Evolutionary conservation across 2,113 vertebrate species (phyloP), one percentile per base, ranked within the genome.

Genomic region (Chamaetylas fuelleborni): DNA sequence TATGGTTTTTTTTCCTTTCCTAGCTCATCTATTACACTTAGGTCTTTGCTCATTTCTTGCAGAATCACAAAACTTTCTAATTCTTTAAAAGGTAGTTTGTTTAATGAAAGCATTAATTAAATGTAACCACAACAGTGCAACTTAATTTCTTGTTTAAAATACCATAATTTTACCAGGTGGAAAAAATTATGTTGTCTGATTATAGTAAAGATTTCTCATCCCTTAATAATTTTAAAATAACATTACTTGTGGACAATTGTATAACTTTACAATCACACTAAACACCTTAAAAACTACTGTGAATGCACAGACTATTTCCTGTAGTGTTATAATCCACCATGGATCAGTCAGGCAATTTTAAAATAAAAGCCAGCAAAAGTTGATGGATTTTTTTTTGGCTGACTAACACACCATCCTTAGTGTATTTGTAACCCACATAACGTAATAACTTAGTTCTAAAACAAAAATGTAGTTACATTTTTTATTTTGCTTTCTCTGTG

Each of bases 401-500:
- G 36, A 36, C 36, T 42, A 79, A 34, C 12, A 51, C 14, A 29
- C 11, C 51, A 26, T 54, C 28, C 18, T 62, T 45, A 72, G 7
- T 19, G 5, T 25, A 71, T 53, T 13, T 81, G 10, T 58, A 92
- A 91, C 19, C 5, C 11, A 76, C 57, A 51, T 25, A 72, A 78
- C 9, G 36, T 5, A 26, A 69, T 7, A 5, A 66, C 48, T 93
- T 82, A 51, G 28, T 36, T 92, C 26, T 18, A 86, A 84, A 76
- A 60, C 5, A 91, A 93, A 92, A 80, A 53, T 4, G 40, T 70
- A 95, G 79, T 97, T 98, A 98, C 98, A 92, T 97, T 98, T 98
- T 98, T 98, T 23, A 97, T 88, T 98, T 98, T 97, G 94, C 92
- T 97, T 93, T 98, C 98, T 96, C 98, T 98, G 74, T 97, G 97